Evolutionary conservation across 2,113 vertebrate genomes (phyloP).

Genomic region (Lynx canadensis): DNA sequence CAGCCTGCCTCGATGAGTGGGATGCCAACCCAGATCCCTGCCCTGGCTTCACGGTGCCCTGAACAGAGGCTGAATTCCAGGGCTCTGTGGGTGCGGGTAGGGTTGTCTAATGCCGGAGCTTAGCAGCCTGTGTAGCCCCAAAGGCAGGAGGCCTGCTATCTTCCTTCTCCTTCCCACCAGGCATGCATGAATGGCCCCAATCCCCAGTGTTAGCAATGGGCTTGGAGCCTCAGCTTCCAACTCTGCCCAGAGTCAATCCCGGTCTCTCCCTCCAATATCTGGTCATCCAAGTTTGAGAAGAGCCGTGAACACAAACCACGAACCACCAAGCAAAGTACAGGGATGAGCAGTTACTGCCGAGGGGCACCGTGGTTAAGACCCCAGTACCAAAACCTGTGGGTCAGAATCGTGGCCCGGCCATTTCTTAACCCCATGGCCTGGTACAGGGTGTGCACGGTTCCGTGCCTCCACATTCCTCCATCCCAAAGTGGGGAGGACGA

Average conservation of each 20-base stretch:
- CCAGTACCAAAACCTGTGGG: background rate
- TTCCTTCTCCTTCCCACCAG: too few relatives aligned
- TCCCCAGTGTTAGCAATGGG: fast-evolving
- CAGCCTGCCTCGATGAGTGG: background rate
- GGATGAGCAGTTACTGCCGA: too few relatives aligned
- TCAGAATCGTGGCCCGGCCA: too few relatives aligned
- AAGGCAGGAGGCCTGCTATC: fast-evolving
- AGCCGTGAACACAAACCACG: background rate
- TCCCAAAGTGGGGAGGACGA: background rate
- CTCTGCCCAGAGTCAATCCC: background rate
- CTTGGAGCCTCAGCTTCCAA: background rate
- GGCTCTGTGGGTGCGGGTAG: background rate
- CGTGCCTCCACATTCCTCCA: fast-evolving
- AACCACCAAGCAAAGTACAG: background rate
- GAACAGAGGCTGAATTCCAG: too few relatives aligned
- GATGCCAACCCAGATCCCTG: background rate
- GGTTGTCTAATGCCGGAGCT: fast-evolving
- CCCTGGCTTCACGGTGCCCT: background rate
- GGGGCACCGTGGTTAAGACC: fast-evolving
- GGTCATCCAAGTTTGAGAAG: background rate
- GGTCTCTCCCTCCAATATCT: fast-evolving
- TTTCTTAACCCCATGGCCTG: fast-evolving
- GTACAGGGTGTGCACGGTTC: fast-evolving
- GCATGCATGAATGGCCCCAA: fast-evolving
- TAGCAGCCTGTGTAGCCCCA: background rate